Base-by-base conservation (phyloP, 1,140 invertebrate genomes). In the Medauroidea extradentata region DNA sequence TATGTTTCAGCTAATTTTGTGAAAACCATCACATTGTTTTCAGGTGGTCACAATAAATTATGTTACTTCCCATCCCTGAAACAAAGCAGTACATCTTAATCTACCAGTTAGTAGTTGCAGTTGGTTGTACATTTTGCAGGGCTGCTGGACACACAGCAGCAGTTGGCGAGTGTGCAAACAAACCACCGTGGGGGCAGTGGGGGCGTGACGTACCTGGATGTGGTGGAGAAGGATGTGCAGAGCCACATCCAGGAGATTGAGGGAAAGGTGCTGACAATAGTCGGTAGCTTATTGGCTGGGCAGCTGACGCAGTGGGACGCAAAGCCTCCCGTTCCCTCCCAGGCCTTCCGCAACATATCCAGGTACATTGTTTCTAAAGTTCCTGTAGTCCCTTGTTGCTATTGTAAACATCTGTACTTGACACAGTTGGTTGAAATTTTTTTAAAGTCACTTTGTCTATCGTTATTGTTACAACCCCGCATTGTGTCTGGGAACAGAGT, bases 181-280 rank as follows among this genome's bases (percentile, higher is more conserved):
- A 11, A n/a, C n/a, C n/a, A n/a, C n/a, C n/a, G n/a, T n/a, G 18
- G 44, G 16, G 69, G 69, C 18, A 53, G 69, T 29, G 53, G 67
- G 51, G 69, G 73, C 27, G 58, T 69, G 14, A 68, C 72, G 16
- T 63, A 72, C 46, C 83, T 89, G 59, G 84, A 83, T 69, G 82
- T 75, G 58, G 85, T 88, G 42, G 85, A 87, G 67, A 81, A 86
- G 72, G 92, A 95, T 72, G 91, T 95, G 71, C 78, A 82, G 51
- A 85, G 93, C 65, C 96, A 99, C 74, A 87, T 95, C 50, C 84
- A 87, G 65, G 94, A 97, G 78, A 91, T 98, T 62, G 88, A 93
- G 69, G 85, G 83, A 62, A 98, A 98, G 81, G 84, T 99, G 59
- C 83, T 95, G 27, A 81, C 85, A 19, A 93, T 99, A 66, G 90